Percentiles rank a stretch among this genome's conserved stretches.
phyloP scores from a whole-genome alignment of 2,113 vertebrate species.

The Globicephala melas region DNA sequence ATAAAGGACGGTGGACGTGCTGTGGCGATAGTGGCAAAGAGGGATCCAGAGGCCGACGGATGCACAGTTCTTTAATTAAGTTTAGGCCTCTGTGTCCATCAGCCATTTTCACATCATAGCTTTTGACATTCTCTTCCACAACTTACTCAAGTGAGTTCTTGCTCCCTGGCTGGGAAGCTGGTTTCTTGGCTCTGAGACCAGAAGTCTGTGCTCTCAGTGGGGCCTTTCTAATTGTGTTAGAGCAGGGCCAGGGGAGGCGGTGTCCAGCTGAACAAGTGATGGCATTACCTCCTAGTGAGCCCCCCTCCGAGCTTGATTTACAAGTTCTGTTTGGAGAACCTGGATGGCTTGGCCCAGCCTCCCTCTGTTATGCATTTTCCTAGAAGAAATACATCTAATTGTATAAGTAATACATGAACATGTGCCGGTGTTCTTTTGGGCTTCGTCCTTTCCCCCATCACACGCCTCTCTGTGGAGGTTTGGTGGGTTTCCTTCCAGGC shows the following conservation, averaged over 20 bases:
- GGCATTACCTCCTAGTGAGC: not conserved
- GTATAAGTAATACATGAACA: not conserved
- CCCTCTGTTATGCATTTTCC: not conserved
- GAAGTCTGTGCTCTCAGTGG: not conserved
- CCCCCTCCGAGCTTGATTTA: not conserved
- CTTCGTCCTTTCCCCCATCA: not conserved
- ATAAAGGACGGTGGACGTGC: not conserved
- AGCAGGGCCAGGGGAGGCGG: not conserved
- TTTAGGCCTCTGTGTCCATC: not conserved
- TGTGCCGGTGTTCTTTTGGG: not conserved
- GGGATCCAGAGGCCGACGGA: not conserved
- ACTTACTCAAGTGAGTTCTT: not conserved
- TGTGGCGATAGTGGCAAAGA: not conserved
- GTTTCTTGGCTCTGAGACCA: constrained; percentile 50
- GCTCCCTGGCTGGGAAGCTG: not conserved
- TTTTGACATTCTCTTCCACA: constrained; percentile 26
- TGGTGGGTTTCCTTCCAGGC: not conserved
- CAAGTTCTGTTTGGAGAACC: not conserved
- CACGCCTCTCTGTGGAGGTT: not conserved
- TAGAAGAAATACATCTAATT: not conserved
- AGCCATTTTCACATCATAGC: not conserved
- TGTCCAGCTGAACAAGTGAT: not conserved
- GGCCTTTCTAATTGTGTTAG: constrained; percentile 35
- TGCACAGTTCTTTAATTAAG: not conserved
- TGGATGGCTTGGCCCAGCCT: not conserved